A percentile compares a stretch with the other conserved stretches of the same genome.
These are phyloP conservation scores for Marasmarcha lunaedactyla DNA, from an alignment of 2,888 invertebrate species.

Conservation along the genomic window DNA sequence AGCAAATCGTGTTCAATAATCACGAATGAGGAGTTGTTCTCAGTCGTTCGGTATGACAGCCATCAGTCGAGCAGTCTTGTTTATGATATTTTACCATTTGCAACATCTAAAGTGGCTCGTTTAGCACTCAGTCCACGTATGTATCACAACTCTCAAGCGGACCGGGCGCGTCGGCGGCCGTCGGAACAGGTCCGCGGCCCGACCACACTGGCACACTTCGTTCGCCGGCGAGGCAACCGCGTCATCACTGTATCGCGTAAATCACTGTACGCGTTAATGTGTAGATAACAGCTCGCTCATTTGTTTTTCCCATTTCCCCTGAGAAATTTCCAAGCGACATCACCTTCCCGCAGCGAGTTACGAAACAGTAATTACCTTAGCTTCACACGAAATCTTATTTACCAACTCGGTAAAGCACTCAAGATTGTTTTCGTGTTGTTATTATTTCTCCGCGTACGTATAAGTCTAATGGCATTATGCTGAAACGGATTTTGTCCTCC, in stretches of 20 bases:
- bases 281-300: slow-evolving; percentile 66
- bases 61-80: slow-evolving; percentile 20
- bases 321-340: slow-evolving; percentile 62
- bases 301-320: slow-evolving; percentile 62
- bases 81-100: slow-evolving; percentile 32
- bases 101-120: slow-evolving; percentile 39
- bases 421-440: not conserved
- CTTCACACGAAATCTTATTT: slow-evolving; percentile 12
- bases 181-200: slow-evolving; percentile 35
- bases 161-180: slow-evolving; percentile 35
- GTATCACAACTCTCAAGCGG: slow-evolving; percentile 42
- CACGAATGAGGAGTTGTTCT: slow-evolving; percentile 9
- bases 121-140: slow-evolving; percentile 54
- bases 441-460: not conserved
- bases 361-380: slow-evolving; percentile 46
- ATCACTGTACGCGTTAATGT: slow-evolving; percentile 58
- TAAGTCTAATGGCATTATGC: not conserved
- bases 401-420: not conserved
- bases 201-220: slow-evolving; percentile 15
- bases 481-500: not conserved
- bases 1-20: slow-evolving; percentile 19
- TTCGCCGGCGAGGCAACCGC: slow-evolving; percentile 36
- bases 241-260: too few species aligned
- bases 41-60: slow-evolving; percentile 13
- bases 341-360: slow-evolving; percentile 35